phyloP scores from a whole-genome alignment of 2,113 vertebrate genomes.

The Ursus arctos region DNA sequence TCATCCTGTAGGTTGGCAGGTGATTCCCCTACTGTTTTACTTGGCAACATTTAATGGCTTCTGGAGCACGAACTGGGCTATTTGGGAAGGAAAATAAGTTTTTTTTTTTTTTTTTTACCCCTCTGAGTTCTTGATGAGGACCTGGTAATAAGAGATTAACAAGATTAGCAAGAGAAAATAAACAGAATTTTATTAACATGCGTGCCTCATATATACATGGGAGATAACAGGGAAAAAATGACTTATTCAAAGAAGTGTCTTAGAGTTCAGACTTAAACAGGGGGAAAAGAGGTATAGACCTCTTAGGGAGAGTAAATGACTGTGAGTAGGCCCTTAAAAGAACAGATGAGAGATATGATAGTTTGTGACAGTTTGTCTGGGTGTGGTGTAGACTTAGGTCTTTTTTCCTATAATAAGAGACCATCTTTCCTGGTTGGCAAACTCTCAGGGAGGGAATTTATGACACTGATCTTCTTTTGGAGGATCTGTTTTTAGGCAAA shows the following conservation, averaged over 20 bases:
- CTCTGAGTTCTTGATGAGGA: neutral
- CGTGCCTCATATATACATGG: neutral
- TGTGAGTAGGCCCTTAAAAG: neutral
- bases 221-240: neutral
- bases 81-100: neutral
- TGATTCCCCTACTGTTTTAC: neutral
- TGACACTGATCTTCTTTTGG: neutral
- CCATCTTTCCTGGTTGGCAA: neutral
- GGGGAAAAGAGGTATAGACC: neutral
- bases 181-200: neutral
- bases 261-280: neutral
- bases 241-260: neutral
- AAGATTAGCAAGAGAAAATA: neutral
- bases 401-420: neutral
- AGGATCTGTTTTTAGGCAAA: neutral
- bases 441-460: neutral
- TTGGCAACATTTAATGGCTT: fast-evolving
- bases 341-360: neutral
- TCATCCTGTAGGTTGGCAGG: neutral
- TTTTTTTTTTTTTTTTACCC: neutral
- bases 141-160: neutral
- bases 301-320: neutral
- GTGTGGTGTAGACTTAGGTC: neutral
- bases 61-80: neutral
- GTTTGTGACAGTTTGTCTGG: neutral